phyloP scores from a whole-genome alignment of 2,888 invertebrate species.

The Lochmaea capreae region DNA sequence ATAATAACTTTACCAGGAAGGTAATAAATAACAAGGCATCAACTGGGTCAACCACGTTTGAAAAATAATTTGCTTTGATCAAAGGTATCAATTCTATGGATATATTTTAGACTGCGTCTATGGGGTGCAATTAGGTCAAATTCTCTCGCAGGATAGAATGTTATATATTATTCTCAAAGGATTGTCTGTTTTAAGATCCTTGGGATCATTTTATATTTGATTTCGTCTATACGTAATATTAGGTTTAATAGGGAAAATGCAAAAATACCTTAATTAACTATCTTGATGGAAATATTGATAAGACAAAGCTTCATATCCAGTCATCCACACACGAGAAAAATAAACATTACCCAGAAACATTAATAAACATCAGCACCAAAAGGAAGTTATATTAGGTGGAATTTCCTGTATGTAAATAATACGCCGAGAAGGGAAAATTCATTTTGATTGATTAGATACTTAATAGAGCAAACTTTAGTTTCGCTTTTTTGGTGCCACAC shows the following conservation, averaged over 20 bases:
- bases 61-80: constrained; percentile 48
- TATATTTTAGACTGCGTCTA: constrained; percentile 51
- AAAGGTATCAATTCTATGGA: constrained; percentile 50
- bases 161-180: constrained; percentile 54
- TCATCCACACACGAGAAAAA: too few species aligned
- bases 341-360: too few species aligned
- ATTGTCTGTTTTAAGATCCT: constrained; percentile 45
- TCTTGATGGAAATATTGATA: constrained; percentile 9
- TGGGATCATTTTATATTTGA: constrained; percentile 49
- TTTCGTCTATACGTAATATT: constrained; percentile 27
- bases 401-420: too few species aligned
- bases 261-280: constrained; percentile 6
- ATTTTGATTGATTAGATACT: too few species aligned
- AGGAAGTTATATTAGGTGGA: too few species aligned
- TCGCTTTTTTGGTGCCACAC: too few species aligned
- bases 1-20: background rate
- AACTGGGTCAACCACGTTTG: constrained; percentile 7
- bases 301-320: too few species aligned
- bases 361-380: too few species aligned
- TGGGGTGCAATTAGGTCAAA: constrained; percentile 52
- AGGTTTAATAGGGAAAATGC: constrained; percentile 12
- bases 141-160: constrained; percentile 50
- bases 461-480: too few species aligned
- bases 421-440: too few species aligned
- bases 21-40: constrained; percentile 10